Conservation (phyloP, 1,140 invertebrate genomes). For the Lamellibrachia luymesi region DNA sequence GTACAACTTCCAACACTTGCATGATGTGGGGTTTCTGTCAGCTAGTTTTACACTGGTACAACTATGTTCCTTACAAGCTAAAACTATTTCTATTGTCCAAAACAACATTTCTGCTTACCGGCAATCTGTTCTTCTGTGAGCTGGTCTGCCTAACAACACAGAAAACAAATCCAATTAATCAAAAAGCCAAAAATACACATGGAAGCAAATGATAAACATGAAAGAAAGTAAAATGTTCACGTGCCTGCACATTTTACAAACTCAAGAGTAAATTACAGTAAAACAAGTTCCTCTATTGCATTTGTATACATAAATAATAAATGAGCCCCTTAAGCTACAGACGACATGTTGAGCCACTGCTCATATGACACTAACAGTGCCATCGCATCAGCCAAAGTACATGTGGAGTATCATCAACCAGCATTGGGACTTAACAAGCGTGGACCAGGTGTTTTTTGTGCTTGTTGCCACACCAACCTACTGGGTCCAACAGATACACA, state of each 20-base stretch:
- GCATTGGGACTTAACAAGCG: background rate
- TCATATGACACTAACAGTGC: background rate
- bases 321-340: background rate
- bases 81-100: background rate
- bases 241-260: too few relatives aligned
- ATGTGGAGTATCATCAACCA: background rate
- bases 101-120: background rate
- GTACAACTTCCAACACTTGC: background rate
- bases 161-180: background rate
- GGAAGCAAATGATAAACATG: too few relatives aligned
- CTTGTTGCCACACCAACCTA: background rate
- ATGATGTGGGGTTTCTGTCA: background rate
- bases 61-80: background rate
- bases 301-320: background rate
- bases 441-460: background rate
- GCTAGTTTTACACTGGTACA: background rate
- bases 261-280: background rate
- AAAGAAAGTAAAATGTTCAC: too few relatives aligned
- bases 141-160: constrained; percentile 15
- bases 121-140: constrained; percentile 24
- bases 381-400: background rate
- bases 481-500: background rate
- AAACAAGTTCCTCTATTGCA: background rate
- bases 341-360: background rate
- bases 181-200: background rate